phyloP scores from a whole-genome alignment of 2,888 invertebrate genomes.

The Andrena dorsata region DNA sequence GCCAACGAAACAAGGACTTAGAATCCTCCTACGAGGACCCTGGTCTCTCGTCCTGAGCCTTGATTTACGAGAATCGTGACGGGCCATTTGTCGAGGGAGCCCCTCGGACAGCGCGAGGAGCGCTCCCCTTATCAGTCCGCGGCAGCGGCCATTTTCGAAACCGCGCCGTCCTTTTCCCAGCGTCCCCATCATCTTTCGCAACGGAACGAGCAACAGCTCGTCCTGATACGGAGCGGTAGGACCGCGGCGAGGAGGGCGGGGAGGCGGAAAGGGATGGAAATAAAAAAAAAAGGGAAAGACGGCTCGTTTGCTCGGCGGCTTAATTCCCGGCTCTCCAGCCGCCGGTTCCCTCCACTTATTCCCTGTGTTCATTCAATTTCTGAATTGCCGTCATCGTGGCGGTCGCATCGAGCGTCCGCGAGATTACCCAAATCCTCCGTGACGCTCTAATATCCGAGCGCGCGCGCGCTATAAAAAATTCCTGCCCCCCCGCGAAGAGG shows the following conservation, averaged over 20 bases:
- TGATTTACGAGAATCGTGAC: slow-evolving; percentile 85
- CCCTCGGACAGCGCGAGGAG: slow-evolving; percentile 75
- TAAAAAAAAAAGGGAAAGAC: not conserved
- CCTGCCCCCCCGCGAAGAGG: not conserved
- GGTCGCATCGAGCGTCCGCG: slow-evolving; percentile 27
- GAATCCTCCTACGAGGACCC: slow-evolving; percentile 49
- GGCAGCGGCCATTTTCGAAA: slow-evolving; percentile 82
- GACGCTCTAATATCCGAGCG: slow-evolving; percentile 16
- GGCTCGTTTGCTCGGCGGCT: slow-evolving; percentile 45
- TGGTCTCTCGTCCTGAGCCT: slow-evolving; percentile 74
- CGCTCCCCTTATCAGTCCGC: slow-evolving; percentile 76
- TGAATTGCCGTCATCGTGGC: slow-evolving; percentile 46
- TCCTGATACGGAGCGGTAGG: too few relatives aligned
- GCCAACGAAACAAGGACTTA: slow-evolving; percentile 61
- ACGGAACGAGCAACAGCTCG: slow-evolving; percentile 6
- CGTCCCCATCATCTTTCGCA: slow-evolving; percentile 38
- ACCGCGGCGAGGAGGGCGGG: too few relatives aligned
- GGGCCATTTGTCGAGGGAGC: slow-evolving; percentile 83
- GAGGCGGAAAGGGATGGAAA: not conserved
- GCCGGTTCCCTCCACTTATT: not conserved
- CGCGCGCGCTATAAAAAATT: slow-evolving; percentile 4
- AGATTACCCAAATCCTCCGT: slow-evolving; percentile 34
- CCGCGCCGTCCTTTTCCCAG: slow-evolving; percentile 67
- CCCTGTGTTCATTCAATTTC: slow-evolving; percentile 31
- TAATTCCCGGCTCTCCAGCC: slow-evolving; percentile 34